A percentile compares a stretch with the other conserved stretches of the same genome.
phyloP scores from a whole-genome alignment of 2,888 invertebrate species.

The Lasioglossum villosulum region DNA sequence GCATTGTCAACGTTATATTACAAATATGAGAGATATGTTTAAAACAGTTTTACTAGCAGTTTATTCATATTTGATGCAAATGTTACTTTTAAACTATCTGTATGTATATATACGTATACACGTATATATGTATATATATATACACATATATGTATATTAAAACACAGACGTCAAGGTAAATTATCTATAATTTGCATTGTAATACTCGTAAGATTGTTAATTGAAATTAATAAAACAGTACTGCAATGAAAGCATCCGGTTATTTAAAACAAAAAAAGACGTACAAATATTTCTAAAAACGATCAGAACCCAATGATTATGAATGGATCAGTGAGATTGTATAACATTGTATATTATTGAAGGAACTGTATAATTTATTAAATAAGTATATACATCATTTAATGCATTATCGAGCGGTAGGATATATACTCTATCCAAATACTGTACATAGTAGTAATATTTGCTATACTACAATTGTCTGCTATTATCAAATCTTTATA shows the following conservation, averaged over 20 bases:
- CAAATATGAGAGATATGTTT: conserved; percentile 16
- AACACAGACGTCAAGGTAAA: conserved; percentile 60
- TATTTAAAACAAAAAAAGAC: conserved; percentile 38
- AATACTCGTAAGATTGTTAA: conserved; percentile 79
- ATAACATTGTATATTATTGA: conserved; percentile 42
- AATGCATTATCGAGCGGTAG: conserved; percentile 65
- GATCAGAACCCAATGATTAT: conserved; percentile 28
- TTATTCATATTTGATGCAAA: conserved; percentile 66
- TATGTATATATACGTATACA: conserved; percentile 29
- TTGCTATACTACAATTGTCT: conserved; percentile 52
- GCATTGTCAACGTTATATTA: conserved; percentile 55
- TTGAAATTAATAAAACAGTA: conserved; percentile 75
- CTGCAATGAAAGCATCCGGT: conserved; percentile 50
- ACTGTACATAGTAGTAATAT: conserved; percentile 65
- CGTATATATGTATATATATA: not conserved
- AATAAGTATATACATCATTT: conserved; percentile 69
- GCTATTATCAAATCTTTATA: conserved; percentile 53
- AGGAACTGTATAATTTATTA: conserved; percentile 69
- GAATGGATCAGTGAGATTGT: conserved; percentile 28
- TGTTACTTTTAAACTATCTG: conserved; percentile 75
- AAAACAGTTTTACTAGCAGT: conserved; percentile 53
- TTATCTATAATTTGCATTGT: conserved; percentile 77
- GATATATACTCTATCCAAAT: conserved; percentile 56
- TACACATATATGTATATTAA: not conserved
- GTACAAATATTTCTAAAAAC: conserved; percentile 38